Conservation (phyloP, 2,888 invertebrate species). For the Drosophila incognita region DNA sequence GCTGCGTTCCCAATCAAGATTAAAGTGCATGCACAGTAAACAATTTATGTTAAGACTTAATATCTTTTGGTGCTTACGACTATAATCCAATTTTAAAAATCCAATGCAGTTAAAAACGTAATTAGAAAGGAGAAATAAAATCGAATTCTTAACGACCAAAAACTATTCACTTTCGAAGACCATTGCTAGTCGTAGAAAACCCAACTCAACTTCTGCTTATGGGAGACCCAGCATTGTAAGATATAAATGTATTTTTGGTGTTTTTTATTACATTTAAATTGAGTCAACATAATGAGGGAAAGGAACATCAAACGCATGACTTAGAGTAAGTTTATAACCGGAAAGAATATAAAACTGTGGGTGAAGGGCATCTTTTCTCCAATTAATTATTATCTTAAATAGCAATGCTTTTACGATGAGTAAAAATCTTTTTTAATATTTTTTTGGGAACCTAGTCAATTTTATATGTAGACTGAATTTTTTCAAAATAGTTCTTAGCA, state of each 20-base stretch:
- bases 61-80: background rate
- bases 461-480: background rate
- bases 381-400: background rate
- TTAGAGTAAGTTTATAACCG: background rate
- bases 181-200: background rate
- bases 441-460: no score
- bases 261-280: background rate
- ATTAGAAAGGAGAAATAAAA: background rate
- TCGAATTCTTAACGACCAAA: background rate
- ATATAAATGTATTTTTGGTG: background rate
- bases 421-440: background rate
- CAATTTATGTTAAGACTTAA: slow-evolving; percentile 7
- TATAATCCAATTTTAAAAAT: background rate
- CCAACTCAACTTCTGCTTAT: background rate
- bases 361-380: background rate
- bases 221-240: background rate
- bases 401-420: background rate
- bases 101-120: background rate
- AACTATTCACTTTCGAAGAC: slow-evolving; percentile 1
- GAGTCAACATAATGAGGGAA: background rate
- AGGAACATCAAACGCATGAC: background rate
- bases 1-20: slow-evolving; percentile 61
- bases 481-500: background rate
- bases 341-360: background rate
- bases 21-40: slow-evolving; percentile 46